Base-by-base conservation (phyloP, 2,888 invertebrate species). In the Leptopterna dolabrata region DNA sequence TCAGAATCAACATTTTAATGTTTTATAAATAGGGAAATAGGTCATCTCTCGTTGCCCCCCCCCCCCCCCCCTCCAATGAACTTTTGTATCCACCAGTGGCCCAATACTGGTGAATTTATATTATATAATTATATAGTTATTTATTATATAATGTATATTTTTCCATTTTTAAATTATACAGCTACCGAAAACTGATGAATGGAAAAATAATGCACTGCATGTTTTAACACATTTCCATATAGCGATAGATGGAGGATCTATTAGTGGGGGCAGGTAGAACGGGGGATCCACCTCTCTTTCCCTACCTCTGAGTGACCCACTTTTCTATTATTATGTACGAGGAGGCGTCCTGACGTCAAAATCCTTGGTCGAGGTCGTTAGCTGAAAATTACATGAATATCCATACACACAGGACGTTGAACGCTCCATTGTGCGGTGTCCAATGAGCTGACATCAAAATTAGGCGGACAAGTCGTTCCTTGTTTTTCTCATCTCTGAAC, bases 341-440 rank as follows among this genome's bases (percentile, higher is more conserved):
- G 63, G 9, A 63, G 24, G 63, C 63, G 63, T 24, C 0, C 24
- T 63, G 63, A 63, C 63, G 63, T 63, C 63, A 13, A 24, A 0
- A 27, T 63, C 63, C 63, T 63, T 63, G 63, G 63, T 24, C 63
- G 63, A 63, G 63, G 63, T 63, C 63, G 63, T 63, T 63, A 63
- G 63, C 63, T 24, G 63, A 63, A 63, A 63, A 63, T 63, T 63
- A 27, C 63, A 24, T 63, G 63, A 63, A 63, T 63, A 63, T 63
- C 0, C 63, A 63, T 63, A 63, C 27, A 0, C 63, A 7, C 63
- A 63, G 63, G 63, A 63, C 63, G 63, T 24, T 63, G 63, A 63
- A 63, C 63, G 63, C 63, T 63, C 63, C 7, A 63, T 63, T 63
- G 63, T 63, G 24, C 6, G 6, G 63, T 63, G 24, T 63, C 13